A percentile compares a stretch with the other conserved stretches of the same genome.
These are phyloP conservation scores for Tetraneura akinire DNA, from an alignment of 1,140 invertebrate genomes.

Conservation along the genomic window DNA sequence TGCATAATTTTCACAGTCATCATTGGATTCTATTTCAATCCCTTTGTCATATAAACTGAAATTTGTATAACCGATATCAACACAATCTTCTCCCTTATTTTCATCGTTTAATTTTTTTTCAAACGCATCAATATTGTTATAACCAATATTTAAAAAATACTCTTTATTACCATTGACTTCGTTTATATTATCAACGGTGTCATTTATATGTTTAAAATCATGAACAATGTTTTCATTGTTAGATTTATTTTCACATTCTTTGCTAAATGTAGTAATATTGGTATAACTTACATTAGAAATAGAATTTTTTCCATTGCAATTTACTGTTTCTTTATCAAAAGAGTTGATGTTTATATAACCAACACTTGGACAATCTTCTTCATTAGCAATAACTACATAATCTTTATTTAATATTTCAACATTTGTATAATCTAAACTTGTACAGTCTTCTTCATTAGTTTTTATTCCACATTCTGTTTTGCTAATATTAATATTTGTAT, in stretches of 20 bases:
- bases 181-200: background rate
- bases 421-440: background rate
- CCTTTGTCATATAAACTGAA: constrained; percentile 20
- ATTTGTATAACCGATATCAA: constrained; percentile 21
- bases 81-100: constrained; percentile 17
- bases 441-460: constrained; percentile 14
- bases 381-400: background rate
- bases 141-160: background rate
- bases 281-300: constrained; percentile 33
- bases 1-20: constrained; percentile 31
- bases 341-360: constrained; percentile 32
- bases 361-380: background rate
- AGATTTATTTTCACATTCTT: background rate
- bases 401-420: background rate
- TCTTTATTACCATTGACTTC: background rate
- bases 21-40: constrained; percentile 15
- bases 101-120: background rate
- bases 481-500: constrained; percentile 18
- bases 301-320: background rate
- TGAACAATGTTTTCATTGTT: background rate
- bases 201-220: constrained; percentile 19
- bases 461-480: background rate
- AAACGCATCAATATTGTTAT: background rate
- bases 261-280: background rate
- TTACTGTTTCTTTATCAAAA: background rate